phyloP scores from a whole-genome alignment of 2,797 vertebrate species.

The Prunella strophiata region DNA sequence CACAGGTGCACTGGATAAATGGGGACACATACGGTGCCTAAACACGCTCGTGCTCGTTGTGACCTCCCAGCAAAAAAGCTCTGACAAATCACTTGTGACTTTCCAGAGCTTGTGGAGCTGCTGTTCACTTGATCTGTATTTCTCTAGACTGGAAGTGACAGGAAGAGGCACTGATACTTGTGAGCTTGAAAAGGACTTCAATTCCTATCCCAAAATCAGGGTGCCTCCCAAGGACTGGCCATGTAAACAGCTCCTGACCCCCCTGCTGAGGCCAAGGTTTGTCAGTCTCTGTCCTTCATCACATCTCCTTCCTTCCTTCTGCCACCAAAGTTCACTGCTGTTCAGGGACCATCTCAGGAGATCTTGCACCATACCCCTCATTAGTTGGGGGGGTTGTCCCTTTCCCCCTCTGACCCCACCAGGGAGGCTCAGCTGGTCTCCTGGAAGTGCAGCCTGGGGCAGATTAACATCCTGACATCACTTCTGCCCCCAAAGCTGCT shows the following conservation, averaged over 20 bases:
- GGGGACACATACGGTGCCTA: conserved; percentile 62
- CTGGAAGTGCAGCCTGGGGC: background rate
- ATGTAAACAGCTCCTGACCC: background rate
- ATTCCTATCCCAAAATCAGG: background rate
- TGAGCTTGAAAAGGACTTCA: background rate
- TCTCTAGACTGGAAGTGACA: conserved; percentile 48
- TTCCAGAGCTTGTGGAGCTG: conserved; percentile 28
- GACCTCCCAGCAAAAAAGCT: conserved; percentile 32
- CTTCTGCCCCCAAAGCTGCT: background rate
- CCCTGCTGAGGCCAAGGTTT: background rate
- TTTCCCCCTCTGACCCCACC: background rate
- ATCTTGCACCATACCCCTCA: too few species aligned
- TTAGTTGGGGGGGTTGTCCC: background rate
- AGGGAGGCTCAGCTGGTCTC: background rate
- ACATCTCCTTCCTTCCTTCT: background rate
- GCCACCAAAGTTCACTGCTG: background rate
- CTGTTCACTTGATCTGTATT: conserved; percentile 25
- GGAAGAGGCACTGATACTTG: background rate
- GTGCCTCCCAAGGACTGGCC: background rate
- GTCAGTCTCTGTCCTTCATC: background rate
- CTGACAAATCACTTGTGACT: conserved; percentile 63
- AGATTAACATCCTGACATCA: background rate
- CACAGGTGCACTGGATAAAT: conserved; percentile 57
- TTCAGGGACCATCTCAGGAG: background rate
- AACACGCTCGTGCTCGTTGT: background rate